A percentile compares a stretch with the other conserved stretches of the same genome.
Conservation (phyloP, 1,140 invertebrate genomes). For the Teleogryllus occipitalis region DNA sequence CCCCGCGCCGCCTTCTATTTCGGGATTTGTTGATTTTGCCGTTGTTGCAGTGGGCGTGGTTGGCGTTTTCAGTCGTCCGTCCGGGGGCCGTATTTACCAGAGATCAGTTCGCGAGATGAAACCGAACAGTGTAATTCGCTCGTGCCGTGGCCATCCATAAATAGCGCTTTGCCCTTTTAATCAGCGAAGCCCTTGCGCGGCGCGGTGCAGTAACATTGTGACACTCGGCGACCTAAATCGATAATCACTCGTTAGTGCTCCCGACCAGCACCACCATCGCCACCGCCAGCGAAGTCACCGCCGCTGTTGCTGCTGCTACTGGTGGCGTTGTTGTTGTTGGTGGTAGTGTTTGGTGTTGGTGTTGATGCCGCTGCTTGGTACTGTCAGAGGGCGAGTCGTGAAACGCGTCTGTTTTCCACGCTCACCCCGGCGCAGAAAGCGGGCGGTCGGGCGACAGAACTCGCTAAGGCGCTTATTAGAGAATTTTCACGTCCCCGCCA, state of each 20-base stretch:
- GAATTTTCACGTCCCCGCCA: too few species aligned
- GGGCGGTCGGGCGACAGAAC: too few species aligned
- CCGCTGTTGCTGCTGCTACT: too few species aligned
- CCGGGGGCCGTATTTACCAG: not conserved
- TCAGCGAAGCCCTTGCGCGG: not conserved
- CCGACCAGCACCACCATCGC: not conserved
- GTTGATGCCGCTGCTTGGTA: too few species aligned
- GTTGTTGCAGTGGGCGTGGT: not conserved
- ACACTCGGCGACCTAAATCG: not conserved
- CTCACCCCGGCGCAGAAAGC: too few species aligned
- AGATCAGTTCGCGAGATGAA: not conserved
- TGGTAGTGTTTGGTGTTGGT: too few species aligned
- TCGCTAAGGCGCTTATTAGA: too few species aligned
- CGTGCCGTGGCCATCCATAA: not conserved
- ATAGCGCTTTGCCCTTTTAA: conserved; percentile 4
- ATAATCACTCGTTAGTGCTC: not conserved
- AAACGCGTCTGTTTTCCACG: too few species aligned
- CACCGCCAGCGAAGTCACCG: too few species aligned
- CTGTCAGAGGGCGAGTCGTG: too few species aligned
- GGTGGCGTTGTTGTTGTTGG: too few species aligned
- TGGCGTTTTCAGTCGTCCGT: not conserved
- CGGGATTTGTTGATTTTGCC: not conserved
- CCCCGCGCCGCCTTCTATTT: not conserved
- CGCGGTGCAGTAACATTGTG: not conserved
- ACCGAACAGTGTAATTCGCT: not conserved